Percentiles rank a stretch among this genome's conserved stretches.
phyloP scores from a whole-genome alignment of 1,140 invertebrate genomes.

The Drosophila nebulosa region DNA sequence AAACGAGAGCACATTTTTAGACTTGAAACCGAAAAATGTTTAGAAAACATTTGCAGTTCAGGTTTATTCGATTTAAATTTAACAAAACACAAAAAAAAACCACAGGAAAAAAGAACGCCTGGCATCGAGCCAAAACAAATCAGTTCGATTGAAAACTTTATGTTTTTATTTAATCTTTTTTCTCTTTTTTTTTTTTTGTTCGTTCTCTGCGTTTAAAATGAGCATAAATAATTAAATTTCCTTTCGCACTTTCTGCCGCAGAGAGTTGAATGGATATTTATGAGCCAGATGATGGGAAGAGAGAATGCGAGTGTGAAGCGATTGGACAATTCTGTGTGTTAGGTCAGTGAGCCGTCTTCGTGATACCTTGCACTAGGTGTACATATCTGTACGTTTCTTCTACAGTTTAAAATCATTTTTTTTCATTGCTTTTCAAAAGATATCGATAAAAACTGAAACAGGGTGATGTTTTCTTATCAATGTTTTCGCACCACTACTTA shows the following conservation, averaged over 20 bases:
- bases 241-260: slow-evolving; percentile 60
- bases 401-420: too few species aligned
- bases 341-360: not conserved
- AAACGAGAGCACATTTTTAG: slow-evolving; percentile 3
- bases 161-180: slow-evolving; percentile 37
- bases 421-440: too few species aligned
- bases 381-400: not conserved
- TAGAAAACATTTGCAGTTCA: slow-evolving; percentile 23
- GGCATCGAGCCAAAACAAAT: slow-evolving; percentile 50
- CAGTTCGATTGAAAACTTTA: slow-evolving; percentile 61
- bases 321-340: not conserved
- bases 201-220: slow-evolving; percentile 47
- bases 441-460: too few species aligned
- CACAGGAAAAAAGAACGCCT: slow-evolving; percentile 9
- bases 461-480: too few species aligned
- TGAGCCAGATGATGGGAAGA: slow-evolving; percentile 20
- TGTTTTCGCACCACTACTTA: too few species aligned
- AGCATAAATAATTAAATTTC: slow-evolving; percentile 72
- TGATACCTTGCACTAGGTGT: not conserved
- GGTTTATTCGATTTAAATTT: slow-evolving; percentile 48
- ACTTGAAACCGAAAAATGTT: not conserved
- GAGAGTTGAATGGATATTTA: slow-evolving; percentile 30
- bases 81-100: slow-evolving; percentile 2
- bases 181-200: slow-evolving; percentile 4
- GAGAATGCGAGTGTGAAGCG: not conserved